A percentile compares a stretch with the other conserved stretches of the same genome.
Evolutionary conservation across 2,888 invertebrate genomes (phyloP).

Genomic region (Athrips mouffetella): DNA sequence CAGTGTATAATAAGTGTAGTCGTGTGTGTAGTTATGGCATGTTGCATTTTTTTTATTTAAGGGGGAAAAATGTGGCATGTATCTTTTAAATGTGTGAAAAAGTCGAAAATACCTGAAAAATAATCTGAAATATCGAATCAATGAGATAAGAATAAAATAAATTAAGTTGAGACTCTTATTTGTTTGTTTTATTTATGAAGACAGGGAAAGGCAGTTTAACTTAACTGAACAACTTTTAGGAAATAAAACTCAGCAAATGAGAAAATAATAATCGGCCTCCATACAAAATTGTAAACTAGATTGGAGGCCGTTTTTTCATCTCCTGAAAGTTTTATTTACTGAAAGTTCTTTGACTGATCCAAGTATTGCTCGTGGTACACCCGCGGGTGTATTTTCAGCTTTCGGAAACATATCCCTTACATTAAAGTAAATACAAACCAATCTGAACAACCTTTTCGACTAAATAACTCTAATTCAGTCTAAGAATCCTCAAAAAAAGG

Average conservation of each 20-base stretch:
- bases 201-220: background rate
- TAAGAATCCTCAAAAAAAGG: no score
- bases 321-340: no score
- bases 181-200: conserved; percentile 36
- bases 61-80: conserved; percentile 5
- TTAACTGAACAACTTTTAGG: background rate
- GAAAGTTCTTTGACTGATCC: no score
- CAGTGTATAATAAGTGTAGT: background rate
- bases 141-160: conserved; percentile 22
- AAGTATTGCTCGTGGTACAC: no score
- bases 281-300: no score
- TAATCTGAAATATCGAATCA: conserved; percentile 27
- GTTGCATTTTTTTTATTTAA: background rate
- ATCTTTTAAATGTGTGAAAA: conserved; percentile 3
- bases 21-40: conserved; percentile 11
- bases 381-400: no score
- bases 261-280: no score
- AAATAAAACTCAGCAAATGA: background rate
- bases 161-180: conserved; percentile 42
- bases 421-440: no score
- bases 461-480: no score
- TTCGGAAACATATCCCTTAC: no score
- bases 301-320: no score
- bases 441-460: no score
- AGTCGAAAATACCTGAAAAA: conserved; percentile 7